Base-by-base conservation (phyloP, 2,113 vertebrate species). In the Saguinus imperator region DNA sequence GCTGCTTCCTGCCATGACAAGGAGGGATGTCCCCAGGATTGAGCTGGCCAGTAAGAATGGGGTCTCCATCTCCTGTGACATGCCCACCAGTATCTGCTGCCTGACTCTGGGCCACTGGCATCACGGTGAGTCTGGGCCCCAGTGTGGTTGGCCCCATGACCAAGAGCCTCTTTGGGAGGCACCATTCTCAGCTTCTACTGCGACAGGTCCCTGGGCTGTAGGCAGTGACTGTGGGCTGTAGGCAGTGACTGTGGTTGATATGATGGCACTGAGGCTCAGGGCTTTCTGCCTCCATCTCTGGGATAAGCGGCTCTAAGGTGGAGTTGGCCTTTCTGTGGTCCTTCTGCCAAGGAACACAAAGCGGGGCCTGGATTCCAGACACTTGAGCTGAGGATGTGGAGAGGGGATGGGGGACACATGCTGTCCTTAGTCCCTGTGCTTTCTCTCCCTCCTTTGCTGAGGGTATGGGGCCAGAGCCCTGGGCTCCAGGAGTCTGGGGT, bases 101-200 rank as follows among this genome's bases (percentile, higher is more conserved):
- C 91, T 99, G 94, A 99, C 43, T 43, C 97, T 99, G 37, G 98
- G 99, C 86, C 98, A 99, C 25, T 99, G 99, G 99, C 96, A 99
- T 77, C 99, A 99, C 0, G 99, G 99, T 99, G 97, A 97, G 99
- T 98, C 82, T 4, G 20, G 6, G 40, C 17, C 37, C 18, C 6
- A 14, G 75, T 0, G 5, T 9, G 3, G 9, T 0, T 6, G 52
- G 75, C 79, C 64, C 45, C 32, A 17, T 37, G 25, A 48, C 23
- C 25, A 10, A 12, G 14, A 20, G 48, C 23, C 8, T 55, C 23
- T 55, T 52, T 8, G 23, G 20, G 40, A 3, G 12, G 76, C 7
- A 8, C n/a, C 50, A 4, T 0, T 0, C 50, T 25, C n/a, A 37
- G 66, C 25, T 57, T n/a, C 61, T 66, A 58, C n/a, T 52, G 25